A percentile compares a stretch with the other conserved stretches of the same genome.
Evolutionary conservation across 92 coral and sea anemone species (phyloP).

Genomic region (Palythoa grandiflora): DNA sequence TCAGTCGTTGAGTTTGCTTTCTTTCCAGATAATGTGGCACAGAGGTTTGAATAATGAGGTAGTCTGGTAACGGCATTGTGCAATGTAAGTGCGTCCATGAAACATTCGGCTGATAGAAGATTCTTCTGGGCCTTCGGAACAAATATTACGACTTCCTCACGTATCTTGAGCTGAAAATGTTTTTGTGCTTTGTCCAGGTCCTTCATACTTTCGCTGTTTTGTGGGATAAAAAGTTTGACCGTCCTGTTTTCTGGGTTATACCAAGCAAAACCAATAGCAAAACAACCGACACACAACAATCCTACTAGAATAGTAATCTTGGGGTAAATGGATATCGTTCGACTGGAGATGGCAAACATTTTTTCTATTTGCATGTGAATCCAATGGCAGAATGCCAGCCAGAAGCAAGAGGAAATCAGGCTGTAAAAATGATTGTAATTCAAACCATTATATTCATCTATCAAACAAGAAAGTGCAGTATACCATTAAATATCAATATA

Average conservation of each 20-base stretch:
- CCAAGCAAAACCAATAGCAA: conserved; percentile 86
- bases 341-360: conserved; percentile 63
- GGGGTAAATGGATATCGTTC: conserved; percentile 68
- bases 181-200: conserved; percentile 75
- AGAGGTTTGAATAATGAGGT: conserved; percentile 58
- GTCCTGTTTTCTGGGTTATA: conserved; percentile 81
- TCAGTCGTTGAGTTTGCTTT: conserved; percentile 34
- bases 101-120: conserved; percentile 54
- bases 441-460: too few species aligned
- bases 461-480: too few species aligned
- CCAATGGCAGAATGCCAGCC: conserved; percentile 77
- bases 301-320: conserved; percentile 61
- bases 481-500: too few species aligned
- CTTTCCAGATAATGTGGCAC: conserved; percentile 52
- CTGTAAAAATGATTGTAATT: not conserved
- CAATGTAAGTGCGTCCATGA: conserved; percentile 53
- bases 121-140: conserved; percentile 56
- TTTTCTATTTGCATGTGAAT: conserved; percentile 62
- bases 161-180: conserved; percentile 68
- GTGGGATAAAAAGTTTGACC: conserved; percentile 86
- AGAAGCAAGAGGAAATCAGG: conserved; percentile 52
- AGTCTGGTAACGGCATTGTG: conserved; percentile 60
- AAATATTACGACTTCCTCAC: conserved; percentile 65
- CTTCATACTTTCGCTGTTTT: conserved; percentile 77
- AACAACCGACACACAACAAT: conserved; percentile 63